phyloP scores from a whole-genome alignment of 2,113 vertebrate genomes.

The Pluvialis apricaria region DNA sequence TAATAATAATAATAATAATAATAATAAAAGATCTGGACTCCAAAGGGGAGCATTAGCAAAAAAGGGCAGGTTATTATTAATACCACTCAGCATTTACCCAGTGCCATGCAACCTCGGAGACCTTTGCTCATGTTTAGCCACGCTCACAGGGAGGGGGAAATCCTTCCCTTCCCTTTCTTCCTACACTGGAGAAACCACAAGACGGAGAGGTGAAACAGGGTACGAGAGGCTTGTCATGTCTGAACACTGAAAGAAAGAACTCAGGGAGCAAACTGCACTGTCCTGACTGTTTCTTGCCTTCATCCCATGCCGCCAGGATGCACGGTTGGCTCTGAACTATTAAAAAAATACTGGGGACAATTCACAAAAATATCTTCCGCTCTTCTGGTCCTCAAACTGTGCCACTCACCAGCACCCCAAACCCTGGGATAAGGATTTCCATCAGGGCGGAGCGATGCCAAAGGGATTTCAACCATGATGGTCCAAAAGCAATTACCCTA shows the following conservation, averaged over 20 bases:
- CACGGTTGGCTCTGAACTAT: neutral
- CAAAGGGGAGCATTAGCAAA: neutral
- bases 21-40: neutral
- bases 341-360: neutral
- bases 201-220: neutral
- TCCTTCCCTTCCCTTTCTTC: neutral
- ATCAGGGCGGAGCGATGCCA: neutral
- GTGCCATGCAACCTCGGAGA: neutral
- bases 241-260: neutral
- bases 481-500: neutral
- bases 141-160: neutral
- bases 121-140: slow-evolving; percentile 8
- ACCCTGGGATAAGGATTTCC: neutral
- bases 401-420: neutral
- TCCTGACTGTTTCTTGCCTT: neutral
- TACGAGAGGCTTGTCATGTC: neutral
- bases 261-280: neutral
- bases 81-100: slow-evolving; percentile 14
- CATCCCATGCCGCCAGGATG: fast-evolving
- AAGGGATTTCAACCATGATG: neutral
- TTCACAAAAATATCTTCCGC: neutral
- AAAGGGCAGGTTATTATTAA: slow-evolving; percentile 32
- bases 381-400: neutral
- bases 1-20: neutral
- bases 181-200: neutral